Conservation (phyloP, 2,888 invertebrate genomes). For the Homarus gammarus region DNA sequence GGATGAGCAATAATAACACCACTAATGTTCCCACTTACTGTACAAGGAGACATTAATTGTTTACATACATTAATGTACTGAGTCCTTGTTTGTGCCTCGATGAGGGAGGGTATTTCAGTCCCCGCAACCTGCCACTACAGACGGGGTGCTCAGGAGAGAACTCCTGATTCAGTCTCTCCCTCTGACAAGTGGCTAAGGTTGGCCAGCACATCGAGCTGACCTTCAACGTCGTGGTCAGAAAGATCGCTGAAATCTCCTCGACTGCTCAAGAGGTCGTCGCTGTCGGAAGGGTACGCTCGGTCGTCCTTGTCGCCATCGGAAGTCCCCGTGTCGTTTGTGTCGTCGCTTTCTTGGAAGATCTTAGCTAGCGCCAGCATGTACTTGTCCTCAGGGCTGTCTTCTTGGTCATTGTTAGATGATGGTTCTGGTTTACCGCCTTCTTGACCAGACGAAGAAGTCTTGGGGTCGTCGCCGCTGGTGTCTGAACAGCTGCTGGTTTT, state of each 20-base stretch:
- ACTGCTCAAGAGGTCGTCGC: constrained; percentile 1
- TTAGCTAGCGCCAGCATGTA: constrained; percentile 36
- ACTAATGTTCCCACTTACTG: neutral
- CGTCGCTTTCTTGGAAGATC: constrained; percentile 36
- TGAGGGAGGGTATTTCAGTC: neutral
- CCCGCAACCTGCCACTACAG: neutral
- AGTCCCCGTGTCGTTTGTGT: neutral
- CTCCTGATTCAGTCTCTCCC: neutral
- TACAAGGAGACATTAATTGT: neutral
- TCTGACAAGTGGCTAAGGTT: constrained; percentile 18
- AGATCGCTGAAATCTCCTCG: constrained; percentile 40
- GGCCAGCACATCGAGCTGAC: constrained; percentile 36
- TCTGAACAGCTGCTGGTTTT: neutral
- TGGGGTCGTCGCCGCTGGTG: constrained; percentile 1
- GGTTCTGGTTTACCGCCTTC: neutral
- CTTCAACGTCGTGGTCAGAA: constrained; percentile 32
- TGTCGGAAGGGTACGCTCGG: neutral
- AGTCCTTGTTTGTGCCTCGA: too few relatives aligned
- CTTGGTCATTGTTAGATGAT: constrained; percentile 1
- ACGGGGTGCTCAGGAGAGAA: neutral
- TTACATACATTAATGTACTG: too few relatives aligned
- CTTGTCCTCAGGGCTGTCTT: constrained; percentile 1
- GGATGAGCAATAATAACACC: too few relatives aligned
- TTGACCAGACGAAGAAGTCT: neutral
- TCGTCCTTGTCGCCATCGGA: neutral